These are phyloP conservation scores for Ips nitidus DNA, from an alignment of 1,140 invertebrate genomes.

Conservation along the genomic window DNA sequence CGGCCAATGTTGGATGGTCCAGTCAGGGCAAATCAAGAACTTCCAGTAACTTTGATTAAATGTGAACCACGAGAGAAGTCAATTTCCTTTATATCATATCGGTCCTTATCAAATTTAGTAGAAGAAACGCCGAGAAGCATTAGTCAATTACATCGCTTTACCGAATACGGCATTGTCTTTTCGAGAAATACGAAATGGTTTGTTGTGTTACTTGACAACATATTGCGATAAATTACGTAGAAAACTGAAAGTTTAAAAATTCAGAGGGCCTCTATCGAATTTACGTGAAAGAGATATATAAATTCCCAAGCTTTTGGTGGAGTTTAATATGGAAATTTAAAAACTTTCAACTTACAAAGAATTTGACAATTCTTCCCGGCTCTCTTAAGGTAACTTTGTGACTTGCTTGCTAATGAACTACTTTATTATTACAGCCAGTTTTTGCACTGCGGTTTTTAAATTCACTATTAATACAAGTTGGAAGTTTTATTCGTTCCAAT, in stretches of 20 bases:
- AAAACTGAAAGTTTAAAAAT: too few species aligned
- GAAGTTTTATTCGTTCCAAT: background rate
- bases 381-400: conserved; percentile 31
- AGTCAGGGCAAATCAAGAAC: conserved; percentile 31
- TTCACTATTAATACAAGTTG: background rate
- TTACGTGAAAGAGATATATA: conserved; percentile 7
- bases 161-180: background rate
- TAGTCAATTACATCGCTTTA: conserved; percentile 2
- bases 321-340: conserved; percentile 36
- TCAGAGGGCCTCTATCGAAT: too few species aligned
- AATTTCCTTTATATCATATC: conserved; percentile 21
- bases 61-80: conserved; percentile 18
- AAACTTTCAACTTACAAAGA: conserved; percentile 32
- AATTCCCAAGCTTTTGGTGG: conserved; percentile 2
- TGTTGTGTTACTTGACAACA: background rate
- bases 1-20: conserved; percentile 8
- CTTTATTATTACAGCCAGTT: conserved; percentile 16
- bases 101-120: conserved; percentile 16
- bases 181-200: background rate
- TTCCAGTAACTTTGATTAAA: conserved; percentile 29
- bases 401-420: conserved; percentile 29
- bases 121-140: conserved; percentile 9
- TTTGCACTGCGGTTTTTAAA: conserved; percentile 12
- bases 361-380: conserved; percentile 25
- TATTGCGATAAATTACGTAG: too few species aligned